These are phyloP conservation scores for Rallus crepitans DNA, from an alignment of 2,797 vertebrate species.

Conservation along the genomic window DNA sequence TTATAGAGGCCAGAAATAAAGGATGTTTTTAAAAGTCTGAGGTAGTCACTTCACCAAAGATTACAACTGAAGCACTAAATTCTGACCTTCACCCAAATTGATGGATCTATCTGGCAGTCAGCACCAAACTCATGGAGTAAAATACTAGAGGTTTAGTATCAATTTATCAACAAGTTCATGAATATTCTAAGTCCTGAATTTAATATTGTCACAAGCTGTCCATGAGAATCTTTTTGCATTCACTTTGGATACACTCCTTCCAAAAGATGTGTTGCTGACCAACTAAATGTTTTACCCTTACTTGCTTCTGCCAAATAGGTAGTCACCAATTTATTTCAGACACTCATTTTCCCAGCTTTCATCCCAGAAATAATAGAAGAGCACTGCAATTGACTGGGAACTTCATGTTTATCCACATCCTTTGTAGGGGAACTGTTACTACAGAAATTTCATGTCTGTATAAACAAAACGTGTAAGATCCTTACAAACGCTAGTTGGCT, in stretches of 20 bases:
- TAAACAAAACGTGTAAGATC: conserved; percentile 11
- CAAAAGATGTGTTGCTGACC: background rate
- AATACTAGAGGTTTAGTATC: background rate
- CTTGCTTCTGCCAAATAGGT: background rate
- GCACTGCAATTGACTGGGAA: background rate
- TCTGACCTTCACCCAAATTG: background rate
- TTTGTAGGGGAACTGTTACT: background rate
- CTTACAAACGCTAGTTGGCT: conserved; percentile 4
- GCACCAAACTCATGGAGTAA: background rate
- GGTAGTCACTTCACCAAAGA: background rate
- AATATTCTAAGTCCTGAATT: background rate
- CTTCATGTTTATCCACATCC: background rate
- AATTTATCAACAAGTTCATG: background rate
- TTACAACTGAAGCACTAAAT: background rate
- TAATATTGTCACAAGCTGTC: background rate
- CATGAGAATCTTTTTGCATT: background rate
- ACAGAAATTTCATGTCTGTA: conserved; percentile 5
- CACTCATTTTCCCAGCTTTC: background rate
- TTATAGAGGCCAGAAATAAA: background rate
- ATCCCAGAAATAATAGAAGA: background rate
- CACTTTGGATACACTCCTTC: background rate
- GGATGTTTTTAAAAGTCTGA: background rate
- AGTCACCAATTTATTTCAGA: background rate
- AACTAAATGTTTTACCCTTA: background rate
- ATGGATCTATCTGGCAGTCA: background rate